These are phyloP conservation scores for Heliconius melpomene DNA, from an alignment of 1,140 invertebrate species.

Conservation along the genomic window DNA sequence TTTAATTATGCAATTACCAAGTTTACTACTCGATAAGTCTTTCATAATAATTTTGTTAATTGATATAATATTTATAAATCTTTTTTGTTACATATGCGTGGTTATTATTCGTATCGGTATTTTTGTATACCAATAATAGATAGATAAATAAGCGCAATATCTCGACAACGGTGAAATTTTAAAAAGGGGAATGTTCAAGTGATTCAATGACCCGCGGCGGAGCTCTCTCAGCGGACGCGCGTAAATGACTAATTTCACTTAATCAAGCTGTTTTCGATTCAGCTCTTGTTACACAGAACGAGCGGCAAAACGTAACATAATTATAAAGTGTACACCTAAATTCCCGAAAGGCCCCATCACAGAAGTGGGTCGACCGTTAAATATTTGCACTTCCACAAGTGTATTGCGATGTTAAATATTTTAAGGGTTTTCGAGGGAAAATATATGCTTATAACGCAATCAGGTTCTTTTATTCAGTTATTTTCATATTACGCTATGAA, in stretches of 20 bases:
- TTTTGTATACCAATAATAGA: too few species aligned
- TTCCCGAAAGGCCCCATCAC: constrained; percentile 21
- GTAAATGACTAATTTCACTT: constrained; percentile 11
- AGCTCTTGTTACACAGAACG: constrained; percentile 13
- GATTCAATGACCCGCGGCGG: not conserved
- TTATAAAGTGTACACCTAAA: constrained; percentile 25
- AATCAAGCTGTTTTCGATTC: constrained; percentile 14
- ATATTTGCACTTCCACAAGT: constrained; percentile 26
- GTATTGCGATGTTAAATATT: constrained; percentile 23
- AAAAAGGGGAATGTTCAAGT: too few species aligned
- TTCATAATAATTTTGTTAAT: not conserved
- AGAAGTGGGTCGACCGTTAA: constrained; percentile 25
- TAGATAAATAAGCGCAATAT: too few species aligned
- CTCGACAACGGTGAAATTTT: too few species aligned
- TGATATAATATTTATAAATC: too few species aligned
- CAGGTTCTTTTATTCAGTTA: not conserved
- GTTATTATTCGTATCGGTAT: too few species aligned
- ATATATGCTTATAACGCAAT: constrained; percentile 6
- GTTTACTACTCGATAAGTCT: not conserved
- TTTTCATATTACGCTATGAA: not conserved
- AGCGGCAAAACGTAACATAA: constrained; percentile 18
- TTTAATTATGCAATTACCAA: constrained; percentile 38
- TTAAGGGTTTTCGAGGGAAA: constrained; percentile 5
- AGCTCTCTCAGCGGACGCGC: not conserved
- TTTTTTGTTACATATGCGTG: too few species aligned